Percentiles rank a stretch among this genome's conserved stretches.
Conservation (phyloP, 2,113 vertebrate genomes). For the Telmatochromis sp. region DNA sequence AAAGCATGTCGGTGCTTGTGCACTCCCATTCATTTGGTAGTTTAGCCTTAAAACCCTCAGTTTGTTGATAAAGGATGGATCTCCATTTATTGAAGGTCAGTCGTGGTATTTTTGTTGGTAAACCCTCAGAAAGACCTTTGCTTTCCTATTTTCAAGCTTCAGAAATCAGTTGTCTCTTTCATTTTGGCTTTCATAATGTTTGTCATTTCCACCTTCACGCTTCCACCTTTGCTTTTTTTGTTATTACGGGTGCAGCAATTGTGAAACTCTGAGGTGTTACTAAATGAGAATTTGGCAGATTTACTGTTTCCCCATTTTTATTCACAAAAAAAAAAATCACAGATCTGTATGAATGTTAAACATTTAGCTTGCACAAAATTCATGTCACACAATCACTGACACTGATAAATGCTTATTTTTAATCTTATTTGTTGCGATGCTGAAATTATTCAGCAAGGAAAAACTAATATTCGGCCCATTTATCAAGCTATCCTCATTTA, state of each 20-base stretch:
- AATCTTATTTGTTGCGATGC: not conserved
- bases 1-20: not conserved
- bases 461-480: not conserved
- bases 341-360: not conserved
- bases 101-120: not conserved
- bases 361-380: not conserved
- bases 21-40: not conserved
- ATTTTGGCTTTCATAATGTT: not conserved
- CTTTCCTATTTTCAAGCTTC: not conserved
- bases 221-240: not conserved
- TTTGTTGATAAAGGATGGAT: not conserved
- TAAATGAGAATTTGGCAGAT: not conserved
- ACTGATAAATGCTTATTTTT: not conserved
- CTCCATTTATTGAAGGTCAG: not conserved
- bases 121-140: not conserved
- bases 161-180: not conserved
- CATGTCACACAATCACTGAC: not conserved
- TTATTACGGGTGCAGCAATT: not conserved
- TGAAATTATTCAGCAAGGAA: not conserved
- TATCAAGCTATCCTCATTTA: not conserved
- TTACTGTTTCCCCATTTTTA: not conserved
- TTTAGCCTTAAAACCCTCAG: not conserved
- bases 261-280: not conserved
- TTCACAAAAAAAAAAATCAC: not conserved
- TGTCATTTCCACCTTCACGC: not conserved